Percentiles rank a stretch among this genome's conserved stretches.
phyloP scores from a whole-genome alignment of 2,888 invertebrate genomes.

The Clusia tigrina region DNA sequence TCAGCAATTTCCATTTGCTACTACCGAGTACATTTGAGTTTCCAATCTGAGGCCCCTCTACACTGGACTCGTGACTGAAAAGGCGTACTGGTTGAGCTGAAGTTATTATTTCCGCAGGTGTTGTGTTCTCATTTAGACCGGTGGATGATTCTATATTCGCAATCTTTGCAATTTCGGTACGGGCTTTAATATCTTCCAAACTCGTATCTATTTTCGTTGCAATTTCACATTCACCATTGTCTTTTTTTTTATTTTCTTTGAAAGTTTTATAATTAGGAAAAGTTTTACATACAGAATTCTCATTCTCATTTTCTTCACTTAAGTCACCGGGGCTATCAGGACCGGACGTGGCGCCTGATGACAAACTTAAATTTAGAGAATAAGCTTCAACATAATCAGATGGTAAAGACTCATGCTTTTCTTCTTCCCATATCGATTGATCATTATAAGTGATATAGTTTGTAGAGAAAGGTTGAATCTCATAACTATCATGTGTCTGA shows the following conservation, averaged over 20 bases:
- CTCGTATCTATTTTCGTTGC: neutral
- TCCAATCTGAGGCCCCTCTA: slow-evolving; percentile 53
- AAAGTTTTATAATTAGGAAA: slow-evolving; percentile 31
- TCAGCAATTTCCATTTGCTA: slow-evolving; percentile 90
- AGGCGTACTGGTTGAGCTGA: slow-evolving; percentile 18
- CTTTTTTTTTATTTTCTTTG: slow-evolving; percentile 29
- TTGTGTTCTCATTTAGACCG: neutral
- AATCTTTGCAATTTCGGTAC: neutral
- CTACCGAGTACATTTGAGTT: slow-evolving; percentile 71
- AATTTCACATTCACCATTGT: neutral
- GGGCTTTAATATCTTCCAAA: slow-evolving; percentile 1
- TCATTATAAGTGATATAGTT: neutral
- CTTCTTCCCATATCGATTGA: neutral
- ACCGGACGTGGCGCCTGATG: slow-evolving; percentile 88
- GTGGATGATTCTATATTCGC: neutral
- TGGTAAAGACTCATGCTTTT: too few relatives aligned
- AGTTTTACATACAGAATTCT: slow-evolving; percentile 24
- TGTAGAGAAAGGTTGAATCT: neutral
- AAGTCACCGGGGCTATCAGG: slow-evolving; percentile 82
- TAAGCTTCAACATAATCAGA: slow-evolving; percentile 44
- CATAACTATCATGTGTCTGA: slow-evolving; percentile 8
- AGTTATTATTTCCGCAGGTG: neutral
- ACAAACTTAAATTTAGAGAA: slow-evolving; percentile 66
- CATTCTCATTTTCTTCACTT: slow-evolving; percentile 72
- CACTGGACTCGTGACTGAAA: slow-evolving; percentile 57